Conservation (phyloP, 2,888 invertebrate genomes). For the Drosophila hawaiiensis region DNA sequence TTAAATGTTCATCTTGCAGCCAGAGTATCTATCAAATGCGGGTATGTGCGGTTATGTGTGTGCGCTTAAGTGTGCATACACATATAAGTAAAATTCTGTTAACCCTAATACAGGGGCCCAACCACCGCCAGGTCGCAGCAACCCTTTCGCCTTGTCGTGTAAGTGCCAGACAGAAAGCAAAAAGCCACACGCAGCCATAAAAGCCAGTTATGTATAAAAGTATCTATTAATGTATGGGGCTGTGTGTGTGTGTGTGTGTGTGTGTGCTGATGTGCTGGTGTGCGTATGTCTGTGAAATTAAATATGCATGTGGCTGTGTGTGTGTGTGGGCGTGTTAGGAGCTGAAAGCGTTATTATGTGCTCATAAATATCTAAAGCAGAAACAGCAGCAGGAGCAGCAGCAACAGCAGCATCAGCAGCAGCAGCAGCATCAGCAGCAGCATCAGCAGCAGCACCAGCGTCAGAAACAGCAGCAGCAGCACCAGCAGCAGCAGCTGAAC, state of each 20-base stretch:
- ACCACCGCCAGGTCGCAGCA: background rate
- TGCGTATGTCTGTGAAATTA: constrained; percentile 33
- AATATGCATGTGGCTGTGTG: constrained; percentile 36
- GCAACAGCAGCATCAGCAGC: background rate
- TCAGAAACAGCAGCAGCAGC: background rate
- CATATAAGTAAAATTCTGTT: constrained; percentile 20
- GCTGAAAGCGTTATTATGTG: constrained; percentile 55
- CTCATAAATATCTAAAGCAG: constrained; percentile 52
- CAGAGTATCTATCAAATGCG: constrained; percentile 45
- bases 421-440: background rate
- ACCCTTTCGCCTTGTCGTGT: constrained; percentile 9
- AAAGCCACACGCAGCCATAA: constrained; percentile 50
- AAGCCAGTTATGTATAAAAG: constrained; percentile 45
- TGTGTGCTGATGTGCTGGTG: background rate
- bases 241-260: background rate
- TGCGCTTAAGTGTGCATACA: constrained; percentile 10
- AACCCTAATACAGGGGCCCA: constrained; percentile 21
- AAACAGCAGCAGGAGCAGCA: background rate
- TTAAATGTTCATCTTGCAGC: constrained; percentile 46
- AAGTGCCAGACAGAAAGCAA: constrained; percentile 11
- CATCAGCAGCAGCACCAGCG: background rate
- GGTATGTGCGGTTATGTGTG: constrained; percentile 2
- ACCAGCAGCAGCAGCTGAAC: background rate
- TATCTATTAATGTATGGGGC: constrained; percentile 44
- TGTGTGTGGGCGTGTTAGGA: constrained; percentile 28